A percentile compares a stretch with the other conserved stretches of the same genome.
Evolutionary conservation across 2,797 vertebrate species (phyloP).

Genomic region (Sardinella longiceps): DNA sequence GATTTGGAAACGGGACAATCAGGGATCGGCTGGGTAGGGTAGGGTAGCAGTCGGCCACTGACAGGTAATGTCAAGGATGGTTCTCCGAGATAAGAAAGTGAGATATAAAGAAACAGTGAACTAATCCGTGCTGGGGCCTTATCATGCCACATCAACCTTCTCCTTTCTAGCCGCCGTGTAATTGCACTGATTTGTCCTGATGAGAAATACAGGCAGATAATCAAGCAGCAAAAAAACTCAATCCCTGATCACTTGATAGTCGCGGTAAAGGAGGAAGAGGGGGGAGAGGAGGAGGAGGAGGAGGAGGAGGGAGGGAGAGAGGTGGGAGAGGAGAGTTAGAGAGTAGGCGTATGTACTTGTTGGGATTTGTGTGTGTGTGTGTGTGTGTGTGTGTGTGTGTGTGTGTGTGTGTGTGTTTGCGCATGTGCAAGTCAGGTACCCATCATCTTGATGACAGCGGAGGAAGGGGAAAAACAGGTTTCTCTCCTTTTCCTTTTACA

Average conservation of each 20-base stretch:
- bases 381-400: not conserved
- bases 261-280: constrained; percentile 54
- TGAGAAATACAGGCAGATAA: constrained; percentile 82
- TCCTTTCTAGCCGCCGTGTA: constrained; percentile 79
- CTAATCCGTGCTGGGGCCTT: constrained; percentile 70
- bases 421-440: not conserved
- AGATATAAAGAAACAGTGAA: constrained; percentile 77
- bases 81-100: constrained; percentile 82
- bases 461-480: constrained; percentile 78
- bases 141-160: constrained; percentile 76
- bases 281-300: constrained; percentile 60
- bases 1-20: constrained; percentile 61
- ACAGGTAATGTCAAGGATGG: constrained; percentile 79
- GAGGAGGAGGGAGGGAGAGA: constrained; percentile 24
- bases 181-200: constrained; percentile 88
- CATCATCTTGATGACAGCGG: constrained; percentile 43
- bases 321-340: not conserved
- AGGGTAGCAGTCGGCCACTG: constrained; percentile 65
- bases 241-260: constrained; percentile 74
- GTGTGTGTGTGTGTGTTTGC: not conserved
- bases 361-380: not conserved
- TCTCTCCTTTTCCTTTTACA: constrained; percentile 41
- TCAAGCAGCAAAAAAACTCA: constrained; percentile 72
- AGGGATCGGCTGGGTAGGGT: constrained; percentile 55
- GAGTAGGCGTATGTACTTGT: not conserved